Evolutionary conservation across 2,888 invertebrate species (phyloP), one percentile per base, ranked within the genome.

Genomic region (Andrena dorsata): DNA sequence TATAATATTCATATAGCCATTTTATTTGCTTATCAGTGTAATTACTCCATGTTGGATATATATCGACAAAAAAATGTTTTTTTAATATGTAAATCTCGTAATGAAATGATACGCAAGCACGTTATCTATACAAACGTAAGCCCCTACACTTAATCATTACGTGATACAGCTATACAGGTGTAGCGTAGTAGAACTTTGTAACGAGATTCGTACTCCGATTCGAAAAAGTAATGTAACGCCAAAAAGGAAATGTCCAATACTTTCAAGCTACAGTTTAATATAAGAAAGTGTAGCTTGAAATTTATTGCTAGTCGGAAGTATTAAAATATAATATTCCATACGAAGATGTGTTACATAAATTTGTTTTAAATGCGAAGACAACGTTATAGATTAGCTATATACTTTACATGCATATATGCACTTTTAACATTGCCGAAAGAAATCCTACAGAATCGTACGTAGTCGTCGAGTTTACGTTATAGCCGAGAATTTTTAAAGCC

Each of bases 281-380:
- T 63, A 58, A 58, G 32, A 49, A 64, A 69, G 13, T 71, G 69
- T 68, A 75, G 49, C 63, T 73, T 73, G 51, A 69, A 82, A 53
- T 53, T 76, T 13, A 74, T 65, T 78, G 28, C 79, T 81, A 76
- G 28, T 51, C 61, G 58, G 68, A 75, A 74, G 20, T 65, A 66
- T 76, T 65, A 51, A 61, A 76, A 77, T 58, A 63, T 63, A 66
- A 60, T 71, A 84, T 80, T 75, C 72, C 76, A 79, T 61, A 70
- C 73, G 23, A 70, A 30, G 49, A 80, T 80, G 47, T 85, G 71
- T 87, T 76, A 77, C 76, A 68, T 80, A 56, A 78, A 76, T 35
- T 65, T 87, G 76, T 76, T 61, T 83, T 63, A 78, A 78, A 79
- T 75, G 78, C 20, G 65, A 68, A 71, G 76, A 64, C 8, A 73